Percentiles rank a stretch among this genome's conserved stretches.
These are phyloP conservation scores for Rana temporaria DNA, from an alignment of 2,113 vertebrate genomes.

Conservation along the genomic window DNA sequence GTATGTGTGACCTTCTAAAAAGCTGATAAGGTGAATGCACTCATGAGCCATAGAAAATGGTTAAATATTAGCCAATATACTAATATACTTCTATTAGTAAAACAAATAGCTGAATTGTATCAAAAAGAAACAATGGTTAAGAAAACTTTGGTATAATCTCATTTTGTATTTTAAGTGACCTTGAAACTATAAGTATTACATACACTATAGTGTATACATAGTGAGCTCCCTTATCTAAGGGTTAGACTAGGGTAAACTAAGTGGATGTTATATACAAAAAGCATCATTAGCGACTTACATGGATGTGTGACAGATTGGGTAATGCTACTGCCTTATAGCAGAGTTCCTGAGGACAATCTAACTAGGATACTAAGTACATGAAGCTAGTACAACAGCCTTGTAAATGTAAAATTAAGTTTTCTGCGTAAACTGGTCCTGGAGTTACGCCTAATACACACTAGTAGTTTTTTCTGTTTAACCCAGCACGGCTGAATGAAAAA, in stretches of 20 bases:
- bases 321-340: no score
- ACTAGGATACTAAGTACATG: no score
- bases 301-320: no score
- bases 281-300: no score
- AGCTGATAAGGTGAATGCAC: constrained; percentile 69
- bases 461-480: no score
- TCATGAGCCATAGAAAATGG: constrained; percentile 65
- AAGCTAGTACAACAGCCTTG: no score
- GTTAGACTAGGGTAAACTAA: background rate
- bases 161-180: constrained; percentile 48
- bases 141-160: constrained; percentile 39
- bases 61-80: constrained; percentile 71
- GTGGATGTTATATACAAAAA: no score
- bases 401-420: no score
- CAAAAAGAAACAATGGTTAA: constrained; percentile 48
- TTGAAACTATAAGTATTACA: constrained; percentile 35
- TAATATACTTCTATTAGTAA: constrained; percentile 64
- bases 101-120: constrained; percentile 71
- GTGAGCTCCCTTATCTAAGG: constrained; percentile 5
- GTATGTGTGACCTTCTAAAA: constrained; percentile 68
- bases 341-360: no score
- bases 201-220: background rate
- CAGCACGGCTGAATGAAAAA: no score
- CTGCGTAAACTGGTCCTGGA: no score
- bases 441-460: no score